Evolutionary conservation across 2,888 invertebrate species (phyloP), one percentile per base, ranked within the genome.

Genomic region (Vesta saturnalis): DNA sequence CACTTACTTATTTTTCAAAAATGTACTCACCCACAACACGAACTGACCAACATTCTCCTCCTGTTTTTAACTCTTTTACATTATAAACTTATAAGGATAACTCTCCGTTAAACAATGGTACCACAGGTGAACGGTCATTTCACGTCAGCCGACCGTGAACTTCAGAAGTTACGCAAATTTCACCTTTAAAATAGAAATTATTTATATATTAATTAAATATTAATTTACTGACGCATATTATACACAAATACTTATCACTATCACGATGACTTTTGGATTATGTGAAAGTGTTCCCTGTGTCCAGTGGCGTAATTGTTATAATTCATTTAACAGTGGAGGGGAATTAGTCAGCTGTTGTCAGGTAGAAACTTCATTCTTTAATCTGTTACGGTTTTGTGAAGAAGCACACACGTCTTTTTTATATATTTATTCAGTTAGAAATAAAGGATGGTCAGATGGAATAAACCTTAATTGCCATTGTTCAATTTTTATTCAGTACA

Each of bases 141-240:
- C 61, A 69, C 65, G 22, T 67, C 60, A 60, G 21, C 64, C 68
- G 68, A 68, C 68, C 68, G 57, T 68, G 68, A 68, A 64, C 68
- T 60, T 57, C 30, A n/a, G 14, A 60, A 18, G 43, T 12, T 46
- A 46, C 39, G 58, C 68, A 22, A 68, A 60, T 46, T 49, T 57
- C 49, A 57, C 55, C 68, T 68, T 57, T 68, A 39, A 39, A 4
- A n/a, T 1, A 39, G 2, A 39, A 39, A 39, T 39, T 39, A n/a
- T 30, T 30, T n/a, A 39, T n/a, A 39, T 3, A n/a, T 39, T 39
- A 39, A 39, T 39, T 39, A 8, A 39, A 39, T n/a, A 39, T 39
- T 39, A 30, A 30, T 30, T 30, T 12, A 39, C 39, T 8, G n/a
- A 39, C 39, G 2, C n/a, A n/a, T 12, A 39, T 39, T 39, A 39